Base-by-base conservation (phyloP, 2,888 invertebrate species). In the Eupithecia vulgata region DNA sequence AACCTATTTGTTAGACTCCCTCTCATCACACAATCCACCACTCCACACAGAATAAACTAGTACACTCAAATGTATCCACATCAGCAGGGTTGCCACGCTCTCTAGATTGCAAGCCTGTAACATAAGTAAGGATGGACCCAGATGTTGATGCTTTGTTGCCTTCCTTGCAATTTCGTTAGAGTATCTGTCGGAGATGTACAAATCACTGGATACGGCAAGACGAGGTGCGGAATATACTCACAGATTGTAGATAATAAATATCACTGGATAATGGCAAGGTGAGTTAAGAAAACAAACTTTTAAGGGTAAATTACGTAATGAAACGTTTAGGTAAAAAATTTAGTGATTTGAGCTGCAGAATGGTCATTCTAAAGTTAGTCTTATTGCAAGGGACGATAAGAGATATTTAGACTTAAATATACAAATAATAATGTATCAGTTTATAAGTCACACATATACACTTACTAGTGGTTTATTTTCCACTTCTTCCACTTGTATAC, bases 111-210 rank as follows among this genome's bases (percentile, higher is more conserved):
- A 61, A 34, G 61, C 12, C 61, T 52, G 37, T 21, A 34, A 45
- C 67, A 48, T 48, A 68, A 6, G 30, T 48, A 35, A 59, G 61
- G 61, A 61, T 61, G 48, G 68, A 57, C 68, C 40, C 68, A 68
- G 68, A 68, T 68, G 68, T 57, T 68, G 37, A 17, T 15, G 17
- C 57, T 57, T 48, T 35, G 34, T 57, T 68, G 68, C 68, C 25
- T 4, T 52, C 21, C 57, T 25, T 25, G 57, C 57, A 57, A 68
- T 68, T 68, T 68, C n/a, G 57, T 25, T 21, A 8, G 25, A 68
- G 68, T 68, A 61, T 61, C 30, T 15, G 59, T 34, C 61, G 2
- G 17, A 13, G 61, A 61, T 34, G 34, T 61, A 15, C 7, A 17
- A 61, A 34, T 34, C 7, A 61, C 7, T 17, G 17, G 61, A 61